Conservation (phyloP, 2,113 vertebrate genomes). For the Phrynosoma blainvillii region DNA sequence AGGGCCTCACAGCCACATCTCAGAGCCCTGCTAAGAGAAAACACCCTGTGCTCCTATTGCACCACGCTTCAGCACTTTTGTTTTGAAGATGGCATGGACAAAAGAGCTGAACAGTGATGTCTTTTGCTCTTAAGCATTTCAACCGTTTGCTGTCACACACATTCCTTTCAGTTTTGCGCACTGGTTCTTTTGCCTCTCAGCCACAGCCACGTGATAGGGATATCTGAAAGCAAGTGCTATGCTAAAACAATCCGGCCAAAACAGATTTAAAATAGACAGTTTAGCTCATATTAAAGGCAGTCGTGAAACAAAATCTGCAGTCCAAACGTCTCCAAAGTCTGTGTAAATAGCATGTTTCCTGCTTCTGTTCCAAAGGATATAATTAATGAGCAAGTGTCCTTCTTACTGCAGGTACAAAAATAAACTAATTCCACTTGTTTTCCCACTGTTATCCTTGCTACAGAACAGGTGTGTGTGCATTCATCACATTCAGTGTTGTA, state of each 20-base stretch:
- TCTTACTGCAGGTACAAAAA: neutral
- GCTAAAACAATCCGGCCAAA: constrained; percentile 62
- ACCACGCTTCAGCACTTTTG: constrained; percentile 40
- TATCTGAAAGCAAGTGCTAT: constrained; percentile 61
- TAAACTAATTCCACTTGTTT: too few species aligned
- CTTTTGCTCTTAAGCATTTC: constrained; percentile 46
- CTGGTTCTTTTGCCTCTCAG: constrained; percentile 52
- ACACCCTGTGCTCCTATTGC: neutral
- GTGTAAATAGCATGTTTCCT: constrained; percentile 6
- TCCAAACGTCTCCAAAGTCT: constrained; percentile 28
- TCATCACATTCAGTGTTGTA: neutral
- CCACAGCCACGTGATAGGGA: constrained; percentile 57
- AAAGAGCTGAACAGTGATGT: constrained; percentile 33
- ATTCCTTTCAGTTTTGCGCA: constrained; percentile 39
- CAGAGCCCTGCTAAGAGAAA: neutral
- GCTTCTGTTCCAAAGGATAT: neutral
- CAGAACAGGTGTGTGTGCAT: neutral
- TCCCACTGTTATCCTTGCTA: neutral
- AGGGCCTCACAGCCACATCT: neutral
- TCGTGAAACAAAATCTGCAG: constrained; percentile 55
- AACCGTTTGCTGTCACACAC: constrained; percentile 49
- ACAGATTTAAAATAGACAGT: constrained; percentile 65
- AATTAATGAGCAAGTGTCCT: neutral
- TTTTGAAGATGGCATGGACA: constrained; percentile 37
- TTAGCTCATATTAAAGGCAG: constrained; percentile 66